These are phyloP conservation scores for Heliconius hortense DNA, from an alignment of 2,888 invertebrate species.

Conservation along the genomic window DNA sequence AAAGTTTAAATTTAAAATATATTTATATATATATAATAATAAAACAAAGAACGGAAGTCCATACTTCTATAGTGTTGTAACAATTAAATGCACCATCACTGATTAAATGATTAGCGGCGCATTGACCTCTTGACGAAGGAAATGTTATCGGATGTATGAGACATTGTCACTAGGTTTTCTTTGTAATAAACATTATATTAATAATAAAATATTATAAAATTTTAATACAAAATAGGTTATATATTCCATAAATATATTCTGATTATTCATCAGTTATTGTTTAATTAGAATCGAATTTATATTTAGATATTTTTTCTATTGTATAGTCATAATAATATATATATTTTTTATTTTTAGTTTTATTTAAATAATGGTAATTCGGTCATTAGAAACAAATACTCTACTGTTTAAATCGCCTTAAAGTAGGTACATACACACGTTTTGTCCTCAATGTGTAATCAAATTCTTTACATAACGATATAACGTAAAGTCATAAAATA, in stretches of 20 bases:
- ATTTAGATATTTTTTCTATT: neutral
- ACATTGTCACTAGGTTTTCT: conserved; percentile 9
- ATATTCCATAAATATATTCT: no score
- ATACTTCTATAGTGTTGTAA: conserved; percentile 41
- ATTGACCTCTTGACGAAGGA: conserved; percentile 40
- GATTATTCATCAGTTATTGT: neutral
- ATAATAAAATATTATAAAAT: neutral
- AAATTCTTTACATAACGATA: conserved; percentile 3
- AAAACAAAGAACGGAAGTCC: conserved; percentile 49
- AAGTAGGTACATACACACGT: neutral
- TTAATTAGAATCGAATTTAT: neutral
- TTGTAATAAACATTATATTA: conserved; percentile 6
- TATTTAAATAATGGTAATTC: no score
- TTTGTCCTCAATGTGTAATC: neutral
- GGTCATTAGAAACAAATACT: neutral
- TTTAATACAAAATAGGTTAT: no score
- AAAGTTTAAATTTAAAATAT: conserved; percentile 6
- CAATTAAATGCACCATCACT: conserved; percentile 46
- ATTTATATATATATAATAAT: conserved; percentile 10
- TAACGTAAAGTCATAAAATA: conserved; percentile 14
- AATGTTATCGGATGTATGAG: conserved; percentile 22
- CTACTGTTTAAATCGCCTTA: neutral
- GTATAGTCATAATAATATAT: no score
- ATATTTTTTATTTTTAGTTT: no score
- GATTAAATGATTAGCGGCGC: conserved; percentile 42